Evolutionary conservation across 2,888 invertebrate genomes (phyloP), one percentile per base, ranked within the genome.

Genomic region (Saturnia pavonia): DNA sequence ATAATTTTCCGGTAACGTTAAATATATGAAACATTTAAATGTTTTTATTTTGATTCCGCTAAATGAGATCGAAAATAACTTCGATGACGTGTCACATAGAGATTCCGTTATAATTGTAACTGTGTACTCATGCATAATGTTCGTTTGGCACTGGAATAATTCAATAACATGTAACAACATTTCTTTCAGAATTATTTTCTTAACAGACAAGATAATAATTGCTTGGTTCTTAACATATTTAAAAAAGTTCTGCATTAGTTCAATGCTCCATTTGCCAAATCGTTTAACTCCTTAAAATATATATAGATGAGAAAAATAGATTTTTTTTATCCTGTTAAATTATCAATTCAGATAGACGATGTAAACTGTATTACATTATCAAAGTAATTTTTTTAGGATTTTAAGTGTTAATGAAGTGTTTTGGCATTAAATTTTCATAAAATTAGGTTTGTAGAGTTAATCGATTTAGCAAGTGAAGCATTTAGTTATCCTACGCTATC

Each of bases 21-120:
- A 54, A 60, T 54, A 54, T 43, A 67, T 57, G 43, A 70, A 42
- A 70, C 67, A 54, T n/a, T 42, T 67, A 66, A 54, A 67, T 70
- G 43, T 70, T 70, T 70, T 70, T 57, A 43, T 40, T 70, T 67
- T 67, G 70, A 60, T 60, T 60, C 27, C 57, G 27, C 57, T 60
- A 60, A 60, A 60, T 60, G 27, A n/a, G n/a, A 67, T 70, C 43
- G 27, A 57, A 70, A 70, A 70, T 70, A 70, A 67, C 67, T 67
- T 67, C 54, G 67, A 57, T 70, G 70, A 70, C 70, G 70, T 70
- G 70, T n/a, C 67, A 43, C 67, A 67, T 19, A 67, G 67, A 70
- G 57, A 57, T 70, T 66, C 67, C 67, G 70, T 70, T 67, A 70
- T 67, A 70, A 70, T 70, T 70, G 67, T 57, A 67, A 70, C 22